Evolutionary conservation across 2,797 vertebrate species (phyloP).

Genomic region (Lerista edwardsae): DNA sequence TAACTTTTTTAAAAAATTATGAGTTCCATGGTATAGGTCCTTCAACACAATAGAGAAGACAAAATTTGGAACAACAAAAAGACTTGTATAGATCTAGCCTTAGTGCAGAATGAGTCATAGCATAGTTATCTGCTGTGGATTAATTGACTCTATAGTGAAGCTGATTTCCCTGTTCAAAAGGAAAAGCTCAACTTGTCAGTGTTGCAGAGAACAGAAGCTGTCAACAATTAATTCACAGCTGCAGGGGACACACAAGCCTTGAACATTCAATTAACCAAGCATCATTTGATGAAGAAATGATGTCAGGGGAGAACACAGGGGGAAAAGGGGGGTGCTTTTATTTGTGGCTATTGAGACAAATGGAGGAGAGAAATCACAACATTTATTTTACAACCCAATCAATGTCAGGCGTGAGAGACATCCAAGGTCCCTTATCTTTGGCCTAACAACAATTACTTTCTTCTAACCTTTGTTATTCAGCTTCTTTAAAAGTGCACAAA

Average conservation of each 20-base stretch:
- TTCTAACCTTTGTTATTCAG: background rate
- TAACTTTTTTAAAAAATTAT: background rate
- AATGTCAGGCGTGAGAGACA: background rate
- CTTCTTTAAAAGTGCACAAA: background rate
- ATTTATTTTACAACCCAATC: background rate
- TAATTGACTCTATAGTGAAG: constrained; percentile 63
- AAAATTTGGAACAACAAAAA: constrained; percentile 29
- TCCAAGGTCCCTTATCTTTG: background rate
- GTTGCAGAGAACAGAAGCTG: constrained; percentile 51
- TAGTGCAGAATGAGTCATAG: constrained; percentile 68
- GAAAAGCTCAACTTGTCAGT: constrained; percentile 59
- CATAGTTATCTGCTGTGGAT: constrained; percentile 65
- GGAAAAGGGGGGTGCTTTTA: constrained; percentile 24
- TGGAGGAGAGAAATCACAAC: background rate
- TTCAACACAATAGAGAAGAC: constrained; percentile 9
- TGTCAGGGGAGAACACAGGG: constrained; percentile 16
- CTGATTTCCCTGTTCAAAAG: constrained; percentile 59
- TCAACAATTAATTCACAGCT: constrained; percentile 63
- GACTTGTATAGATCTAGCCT: constrained; percentile 25
- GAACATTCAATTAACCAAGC: constrained; percentile 66
- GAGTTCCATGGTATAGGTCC: background rate
- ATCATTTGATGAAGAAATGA: constrained; percentile 41
- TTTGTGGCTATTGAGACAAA: constrained; percentile 10
- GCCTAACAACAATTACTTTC: background rate
- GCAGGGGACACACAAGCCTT: constrained; percentile 62